Evolutionary conservation across 2,888 invertebrate species (phyloP).

Genomic region (Nomada fabriciana): DNA sequence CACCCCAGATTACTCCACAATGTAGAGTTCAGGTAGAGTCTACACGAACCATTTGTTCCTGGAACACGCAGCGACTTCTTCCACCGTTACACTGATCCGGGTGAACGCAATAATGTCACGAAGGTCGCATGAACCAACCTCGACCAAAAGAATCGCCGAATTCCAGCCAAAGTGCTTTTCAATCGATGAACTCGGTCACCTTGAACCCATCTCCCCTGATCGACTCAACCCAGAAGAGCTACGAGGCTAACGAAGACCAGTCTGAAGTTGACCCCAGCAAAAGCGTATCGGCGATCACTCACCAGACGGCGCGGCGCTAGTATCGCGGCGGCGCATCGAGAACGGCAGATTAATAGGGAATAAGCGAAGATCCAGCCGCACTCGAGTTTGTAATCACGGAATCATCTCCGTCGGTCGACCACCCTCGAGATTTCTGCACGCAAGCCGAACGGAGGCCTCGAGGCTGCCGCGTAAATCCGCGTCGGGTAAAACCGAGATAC

Average conservation of each 20-base stretch:
- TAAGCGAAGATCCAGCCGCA: constrained; percentile 66
- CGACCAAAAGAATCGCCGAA: too few species aligned
- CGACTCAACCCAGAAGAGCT: neutral
- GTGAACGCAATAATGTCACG: too few species aligned
- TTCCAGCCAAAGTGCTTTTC: too few species aligned
- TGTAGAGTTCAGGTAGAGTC: too few species aligned
- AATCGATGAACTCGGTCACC: too few species aligned
- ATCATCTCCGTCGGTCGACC: constrained; percentile 64
- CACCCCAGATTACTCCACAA: too few species aligned
- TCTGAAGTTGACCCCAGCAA: constrained; percentile 48
- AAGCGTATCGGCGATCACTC: constrained; percentile 54
- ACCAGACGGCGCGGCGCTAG: constrained; percentile 22
- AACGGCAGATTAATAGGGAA: constrained; percentile 71
- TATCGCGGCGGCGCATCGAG: constrained; percentile 62
- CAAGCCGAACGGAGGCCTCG: constrained; percentile 56
- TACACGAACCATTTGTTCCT: too few species aligned
- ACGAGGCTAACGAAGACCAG: constrained; percentile 26
- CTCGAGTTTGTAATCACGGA: constrained; percentile 71
- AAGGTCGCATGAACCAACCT: too few species aligned
- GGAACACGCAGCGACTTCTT: too few species aligned
- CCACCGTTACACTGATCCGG: too few species aligned
- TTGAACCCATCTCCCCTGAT: constrained; percentile 2
- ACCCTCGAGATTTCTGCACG: constrained; percentile 72
- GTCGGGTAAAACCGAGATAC: constrained; percentile 53
- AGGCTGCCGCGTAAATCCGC: constrained; percentile 56